Evolutionary conservation across 2,113 vertebrate genomes (phyloP).

Genomic region (Oncorhynchus tshawytscha): DNA sequence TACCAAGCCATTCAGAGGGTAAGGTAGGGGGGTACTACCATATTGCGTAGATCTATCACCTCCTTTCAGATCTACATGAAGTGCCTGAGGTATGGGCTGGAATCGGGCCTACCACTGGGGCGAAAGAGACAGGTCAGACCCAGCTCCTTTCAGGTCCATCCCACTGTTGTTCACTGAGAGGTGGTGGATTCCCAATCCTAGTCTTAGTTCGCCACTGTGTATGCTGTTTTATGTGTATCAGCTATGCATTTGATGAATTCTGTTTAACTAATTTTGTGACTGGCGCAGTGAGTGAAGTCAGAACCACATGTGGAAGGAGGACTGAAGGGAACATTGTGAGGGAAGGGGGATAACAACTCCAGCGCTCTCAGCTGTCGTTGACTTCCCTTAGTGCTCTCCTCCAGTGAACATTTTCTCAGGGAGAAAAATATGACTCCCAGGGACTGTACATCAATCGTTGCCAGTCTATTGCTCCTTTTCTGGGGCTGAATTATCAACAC

Average conservation of each 20-base stretch:
- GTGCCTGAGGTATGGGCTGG: too few species aligned
- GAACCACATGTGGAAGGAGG: conserved; percentile 56
- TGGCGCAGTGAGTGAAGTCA: conserved; percentile 21
- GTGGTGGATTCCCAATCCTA: conserved; percentile 6
- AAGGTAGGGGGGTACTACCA: too few species aligned
- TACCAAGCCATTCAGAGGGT: too few species aligned
- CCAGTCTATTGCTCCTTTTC: conserved; percentile 41
- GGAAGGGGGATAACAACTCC: conserved; percentile 37
- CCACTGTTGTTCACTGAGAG: conserved; percentile 7
- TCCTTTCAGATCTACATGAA: too few species aligned
- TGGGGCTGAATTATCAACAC: conserved; percentile 31
- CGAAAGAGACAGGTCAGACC: background rate
- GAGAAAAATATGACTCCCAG: conserved; percentile 33
- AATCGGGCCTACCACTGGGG: background rate
- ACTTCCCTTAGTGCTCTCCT: conserved; percentile 35
- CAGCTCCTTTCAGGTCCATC: too few species aligned
- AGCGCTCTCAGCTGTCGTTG: conserved; percentile 57
- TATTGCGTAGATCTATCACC: too few species aligned
- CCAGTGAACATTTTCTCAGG: conserved; percentile 46
- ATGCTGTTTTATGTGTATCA: conserved; percentile 9
- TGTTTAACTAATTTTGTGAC: conserved; percentile 9
- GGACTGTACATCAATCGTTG: conserved; percentile 34
- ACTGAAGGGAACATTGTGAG: background rate
- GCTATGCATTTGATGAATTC: background rate
- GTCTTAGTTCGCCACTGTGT: too few species aligned